A percentile compares a stretch with the other conserved stretches of the same genome.
These are phyloP conservation scores for Myopa testacea DNA, from an alignment of 2,888 invertebrate genomes.

Conservation along the genomic window DNA sequence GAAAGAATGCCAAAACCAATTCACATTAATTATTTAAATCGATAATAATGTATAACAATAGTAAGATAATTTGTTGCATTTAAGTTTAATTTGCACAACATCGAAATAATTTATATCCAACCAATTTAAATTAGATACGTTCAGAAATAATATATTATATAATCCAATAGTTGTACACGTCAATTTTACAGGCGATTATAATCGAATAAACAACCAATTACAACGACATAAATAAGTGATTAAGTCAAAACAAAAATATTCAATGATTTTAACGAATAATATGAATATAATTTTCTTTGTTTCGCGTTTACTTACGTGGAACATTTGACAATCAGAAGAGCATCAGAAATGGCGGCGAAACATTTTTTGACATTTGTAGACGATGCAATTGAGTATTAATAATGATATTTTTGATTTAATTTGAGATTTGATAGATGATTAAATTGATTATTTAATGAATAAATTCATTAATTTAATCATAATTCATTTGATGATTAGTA, in stretches of 20 bases:
- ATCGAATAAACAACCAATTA: slow-evolving; percentile 28
- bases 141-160: no score
- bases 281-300: not conserved
- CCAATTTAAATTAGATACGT: slow-evolving; percentile 24
- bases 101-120: slow-evolving; percentile 19
- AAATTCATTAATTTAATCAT: not conserved
- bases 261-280: slow-evolving; percentile 36
- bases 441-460: slow-evolving; percentile 6
- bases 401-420: not conserved
- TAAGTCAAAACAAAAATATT: not conserved
- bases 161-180: slow-evolving; percentile 9
- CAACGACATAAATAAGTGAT: slow-evolving; percentile 32
- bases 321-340: slow-evolving; percentile 23
- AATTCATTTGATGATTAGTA: slow-evolving; percentile 5
- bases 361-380: slow-evolving; percentile 16
- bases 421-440: slow-evolving; percentile 20
- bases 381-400: not conserved
- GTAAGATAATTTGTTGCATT: no score
- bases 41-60: no score
- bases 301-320: slow-evolving; percentile 34
- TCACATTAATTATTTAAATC: no score
- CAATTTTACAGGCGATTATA: not conserved
- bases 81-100: slow-evolving; percentile 15
- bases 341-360: slow-evolving; percentile 29
- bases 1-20: not conserved